Evolutionary conservation across 2,797 vertebrate genomes (phyloP), one percentile per base, ranked within the genome.

Genomic region (Limosa lapponica): DNA sequence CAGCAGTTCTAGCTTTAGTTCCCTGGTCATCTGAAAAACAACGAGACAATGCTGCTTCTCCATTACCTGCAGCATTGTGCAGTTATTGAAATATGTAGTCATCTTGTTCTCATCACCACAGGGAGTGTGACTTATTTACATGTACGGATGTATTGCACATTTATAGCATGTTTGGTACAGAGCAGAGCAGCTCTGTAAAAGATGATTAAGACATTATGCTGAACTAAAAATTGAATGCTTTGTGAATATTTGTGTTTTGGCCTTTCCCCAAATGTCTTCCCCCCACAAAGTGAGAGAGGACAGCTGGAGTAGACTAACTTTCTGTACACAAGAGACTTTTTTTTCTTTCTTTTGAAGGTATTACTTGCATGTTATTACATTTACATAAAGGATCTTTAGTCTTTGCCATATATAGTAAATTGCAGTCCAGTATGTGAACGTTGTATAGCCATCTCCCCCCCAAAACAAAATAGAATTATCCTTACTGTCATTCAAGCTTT

Each of bases 361-460:
- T 92, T 94, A 66, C 75, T 93, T 86, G 82, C 52, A 89, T 91
- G 66, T 91, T 96, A 83, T 52, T 96, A 66, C 77, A 95, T 95
- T 96, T 95, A 87, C 79, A 95, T 95, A 70, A 81, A 93, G 61
- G 69, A 80, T 71, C 67, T 72, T 89, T 89, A 85, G 67, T 92
- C 61, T 92, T 96, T 93, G 49, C 95, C 96, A 90, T 97, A 97
- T 96, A 96, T 93, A 97, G 97, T 91, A 91, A 97, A 84, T 69
- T 82, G 57, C 51, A 67, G 70, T 90, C 72, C 73, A 66, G 39
- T 54, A 93, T 80, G 82, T 61, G 90, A 90, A 92, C 2, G 4
- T 3, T 91, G 74, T 44, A 36, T 20, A 79, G 83, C 72, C 66
- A 49, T 61, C 87, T 36, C 28, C 27, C 84, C 36, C 62, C 30